phyloP scores from a whole-genome alignment of 2,113 vertebrate species.

The Phalacrocorax pelagicus region DNA sequence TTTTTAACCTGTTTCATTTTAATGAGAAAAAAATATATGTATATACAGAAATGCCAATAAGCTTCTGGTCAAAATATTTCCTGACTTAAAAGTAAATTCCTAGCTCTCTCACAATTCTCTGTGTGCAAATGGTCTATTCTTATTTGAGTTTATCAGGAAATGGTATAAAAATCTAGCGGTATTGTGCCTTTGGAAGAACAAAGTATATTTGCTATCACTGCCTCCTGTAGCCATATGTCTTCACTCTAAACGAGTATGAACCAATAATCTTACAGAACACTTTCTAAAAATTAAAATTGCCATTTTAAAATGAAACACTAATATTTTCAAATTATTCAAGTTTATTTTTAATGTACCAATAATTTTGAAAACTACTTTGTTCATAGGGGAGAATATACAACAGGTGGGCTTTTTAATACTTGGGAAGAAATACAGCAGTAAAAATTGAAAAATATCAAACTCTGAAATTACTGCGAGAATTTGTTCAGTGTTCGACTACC shows the following conservation, averaged over 20 bases:
- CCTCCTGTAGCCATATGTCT: background rate
- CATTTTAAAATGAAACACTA: background rate
- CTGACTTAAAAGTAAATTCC: background rate
- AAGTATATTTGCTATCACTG: background rate
- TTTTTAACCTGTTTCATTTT: background rate
- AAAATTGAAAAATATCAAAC: background rate
- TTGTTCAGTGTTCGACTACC: background rate
- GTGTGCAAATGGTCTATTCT: background rate
- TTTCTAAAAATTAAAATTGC: background rate
- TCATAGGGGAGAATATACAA: background rate
- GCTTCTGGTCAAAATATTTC: background rate
- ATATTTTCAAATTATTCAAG: background rate
- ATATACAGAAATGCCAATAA: background rate
- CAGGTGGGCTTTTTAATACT: background rate
- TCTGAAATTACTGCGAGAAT: background rate
- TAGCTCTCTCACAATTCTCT: background rate
- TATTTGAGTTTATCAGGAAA: background rate
- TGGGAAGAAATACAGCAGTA: background rate
- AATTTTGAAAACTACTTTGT: background rate
- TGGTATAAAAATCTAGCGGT: background rate
- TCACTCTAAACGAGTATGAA: background rate
- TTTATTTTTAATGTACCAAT: background rate
- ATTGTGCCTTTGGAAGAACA: background rate
- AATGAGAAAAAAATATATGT: background rate
- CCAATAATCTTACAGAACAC: background rate